phyloP scores from a whole-genome alignment of 35 echinoderm and acorn worm species.

The Apostichopus japonicus region DNA sequence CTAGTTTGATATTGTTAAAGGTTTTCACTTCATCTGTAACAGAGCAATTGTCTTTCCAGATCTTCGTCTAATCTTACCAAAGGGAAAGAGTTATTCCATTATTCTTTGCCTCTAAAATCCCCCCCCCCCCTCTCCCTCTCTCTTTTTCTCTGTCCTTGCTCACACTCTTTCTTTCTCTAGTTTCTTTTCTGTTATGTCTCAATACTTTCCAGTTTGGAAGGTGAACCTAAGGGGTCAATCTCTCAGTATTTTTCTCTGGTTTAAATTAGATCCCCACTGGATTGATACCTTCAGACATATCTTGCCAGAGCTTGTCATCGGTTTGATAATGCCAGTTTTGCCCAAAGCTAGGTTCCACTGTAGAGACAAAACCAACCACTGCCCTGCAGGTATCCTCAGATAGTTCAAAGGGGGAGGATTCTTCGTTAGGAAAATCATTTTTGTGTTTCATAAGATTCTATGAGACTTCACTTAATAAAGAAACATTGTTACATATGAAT shows the following conservation, averaged over 20 bases:
- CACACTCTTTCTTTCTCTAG: neutral
- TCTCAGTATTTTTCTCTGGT: neutral
- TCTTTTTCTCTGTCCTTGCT: neutral
- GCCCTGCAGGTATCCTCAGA: slow-evolving; percentile 10
- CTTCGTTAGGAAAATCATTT: neutral
- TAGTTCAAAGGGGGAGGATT: neutral
- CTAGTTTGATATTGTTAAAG: neutral
- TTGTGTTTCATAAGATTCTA: too few relatives aligned
- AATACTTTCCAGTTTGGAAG: neutral
- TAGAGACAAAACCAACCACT: slow-evolving; percentile 6
- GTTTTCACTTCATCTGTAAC: neutral
- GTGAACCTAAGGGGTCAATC: slow-evolving; percentile 24
- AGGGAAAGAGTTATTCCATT: neutral
- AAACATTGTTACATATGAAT: too few relatives aligned
- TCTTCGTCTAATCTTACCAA: neutral
- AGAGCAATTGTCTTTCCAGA: neutral
- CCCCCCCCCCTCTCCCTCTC: neutral
- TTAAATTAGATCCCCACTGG: slow-evolving; percentile 51
- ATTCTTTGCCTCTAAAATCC: neutral
- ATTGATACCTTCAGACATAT: slow-evolving; percentile 30
- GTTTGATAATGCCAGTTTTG: slow-evolving; percentile 1
- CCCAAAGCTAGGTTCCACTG: neutral
- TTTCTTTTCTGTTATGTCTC: neutral
- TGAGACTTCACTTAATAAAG: too few relatives aligned
- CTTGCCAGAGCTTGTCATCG: neutral